These are phyloP conservation scores for Tarsius wallacei DNA, from an alignment of 2,797 vertebrate genomes.

Conservation along the genomic window DNA sequence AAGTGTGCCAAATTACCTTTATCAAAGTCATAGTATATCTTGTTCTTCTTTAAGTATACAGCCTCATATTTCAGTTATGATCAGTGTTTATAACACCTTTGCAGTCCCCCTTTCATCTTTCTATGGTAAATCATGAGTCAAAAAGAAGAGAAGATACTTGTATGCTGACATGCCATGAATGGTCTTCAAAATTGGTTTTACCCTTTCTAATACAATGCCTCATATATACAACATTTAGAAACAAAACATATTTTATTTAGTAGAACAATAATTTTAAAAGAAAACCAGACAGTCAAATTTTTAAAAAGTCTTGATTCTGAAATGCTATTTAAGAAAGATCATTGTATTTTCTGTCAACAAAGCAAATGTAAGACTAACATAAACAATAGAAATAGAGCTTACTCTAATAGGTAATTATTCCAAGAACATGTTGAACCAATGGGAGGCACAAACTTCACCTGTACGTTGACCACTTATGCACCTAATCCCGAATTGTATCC, in stretches of 20 bases:
- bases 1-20: too few species aligned
- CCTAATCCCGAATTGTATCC: too few species aligned
- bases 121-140: background rate
- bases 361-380: background rate
- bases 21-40: too few species aligned
- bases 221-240: background rate
- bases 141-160: background rate
- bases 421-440: background rate
- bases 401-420: background rate
- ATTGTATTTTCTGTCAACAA: background rate
- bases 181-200: conserved; percentile 2
- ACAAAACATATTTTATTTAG: background rate
- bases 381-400: background rate
- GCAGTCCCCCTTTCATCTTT: background rate
- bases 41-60: too few species aligned
- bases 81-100: background rate
- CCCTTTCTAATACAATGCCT: background rate
- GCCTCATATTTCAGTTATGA: background rate
- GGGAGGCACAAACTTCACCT: too few species aligned
- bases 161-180: background rate
- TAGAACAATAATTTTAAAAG: background rate
- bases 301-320: background rate
- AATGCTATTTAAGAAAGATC: background rate
- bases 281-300: background rate
- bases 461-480: too few species aligned